Evolutionary conservation across 2,888 invertebrate species (phyloP).

Genomic region (Spilosoma lubricipeda): DNA sequence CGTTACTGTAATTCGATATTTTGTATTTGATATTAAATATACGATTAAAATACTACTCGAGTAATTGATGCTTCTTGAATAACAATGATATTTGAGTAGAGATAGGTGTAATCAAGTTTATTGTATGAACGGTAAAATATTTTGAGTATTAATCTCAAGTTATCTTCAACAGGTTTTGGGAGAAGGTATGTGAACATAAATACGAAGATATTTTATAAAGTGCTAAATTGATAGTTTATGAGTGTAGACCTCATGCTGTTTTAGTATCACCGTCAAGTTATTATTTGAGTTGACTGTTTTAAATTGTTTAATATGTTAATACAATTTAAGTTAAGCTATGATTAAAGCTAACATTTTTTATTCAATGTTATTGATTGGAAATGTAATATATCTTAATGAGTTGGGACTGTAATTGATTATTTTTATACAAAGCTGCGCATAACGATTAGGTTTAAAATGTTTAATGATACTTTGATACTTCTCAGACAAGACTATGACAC

Average conservation of each 20-base stretch:
- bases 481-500: background rate
- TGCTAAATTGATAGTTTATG: constrained; percentile 13
- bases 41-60: constrained; percentile 50
- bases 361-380: background rate
- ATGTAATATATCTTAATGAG: background rate
- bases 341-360: background rate
- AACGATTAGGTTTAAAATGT: background rate
- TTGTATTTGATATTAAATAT: constrained; percentile 47
- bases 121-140: constrained; percentile 20
- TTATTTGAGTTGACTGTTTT: background rate
- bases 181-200: constrained; percentile 2
- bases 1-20: constrained; percentile 49
- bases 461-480: background rate
- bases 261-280: background rate
- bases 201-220: constrained; percentile 8
- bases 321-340: background rate
- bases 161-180: constrained; percentile 13
- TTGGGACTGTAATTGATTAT: background rate
- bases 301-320: background rate
- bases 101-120: constrained; percentile 39
- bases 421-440: background rate
- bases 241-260: background rate
- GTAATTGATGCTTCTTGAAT: constrained; percentile 52
- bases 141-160: constrained; percentile 16
- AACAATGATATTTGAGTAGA: constrained; percentile 43